These are phyloP conservation scores for Melinaea menophilus DNA, from an alignment of 2,888 invertebrate genomes.

Conservation along the genomic window DNA sequence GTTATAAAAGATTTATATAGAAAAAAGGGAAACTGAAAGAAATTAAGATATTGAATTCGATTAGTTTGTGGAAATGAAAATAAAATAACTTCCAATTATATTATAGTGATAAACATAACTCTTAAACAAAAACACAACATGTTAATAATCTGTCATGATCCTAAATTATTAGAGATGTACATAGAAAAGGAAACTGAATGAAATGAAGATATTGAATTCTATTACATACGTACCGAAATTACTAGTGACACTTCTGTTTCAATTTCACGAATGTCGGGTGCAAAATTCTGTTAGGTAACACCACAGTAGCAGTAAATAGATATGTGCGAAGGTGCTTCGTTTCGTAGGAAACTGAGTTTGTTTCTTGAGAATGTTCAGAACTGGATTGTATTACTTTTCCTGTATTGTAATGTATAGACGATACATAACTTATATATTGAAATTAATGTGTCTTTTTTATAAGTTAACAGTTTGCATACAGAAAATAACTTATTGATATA, in stretches of 20 bases:
- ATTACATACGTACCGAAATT: slow-evolving; percentile 39
- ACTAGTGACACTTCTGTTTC: slow-evolving; percentile 65
- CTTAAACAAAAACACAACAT: too few relatives aligned
- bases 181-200: slow-evolving; percentile 15
- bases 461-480: background rate
- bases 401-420: slow-evolving; percentile 30
- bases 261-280: slow-evolving; percentile 60
- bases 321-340: slow-evolving; percentile 31
- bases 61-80: too few relatives aligned
- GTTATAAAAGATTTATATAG: slow-evolving; percentile 9
- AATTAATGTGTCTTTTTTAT: slow-evolving; percentile 23
- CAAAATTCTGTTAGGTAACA: slow-evolving; percentile 58
- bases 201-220: slow-evolving; percentile 30
- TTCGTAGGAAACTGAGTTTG: slow-evolving; percentile 32
- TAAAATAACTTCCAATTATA: too few relatives aligned
- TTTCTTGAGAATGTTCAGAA: slow-evolving; percentile 35
- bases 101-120: too few relatives aligned
- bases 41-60: slow-evolving; percentile 29
- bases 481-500: too few relatives aligned
- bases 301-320: slow-evolving; percentile 33
- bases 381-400: slow-evolving; percentile 35
- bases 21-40: slow-evolving; percentile 15
- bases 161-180: slow-evolving; percentile 9
- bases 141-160: background rate
- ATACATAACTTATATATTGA: slow-evolving; percentile 28